phyloP scores from a whole-genome alignment of 2,888 invertebrate species.

The Epiperipatus broadwayi region DNA sequence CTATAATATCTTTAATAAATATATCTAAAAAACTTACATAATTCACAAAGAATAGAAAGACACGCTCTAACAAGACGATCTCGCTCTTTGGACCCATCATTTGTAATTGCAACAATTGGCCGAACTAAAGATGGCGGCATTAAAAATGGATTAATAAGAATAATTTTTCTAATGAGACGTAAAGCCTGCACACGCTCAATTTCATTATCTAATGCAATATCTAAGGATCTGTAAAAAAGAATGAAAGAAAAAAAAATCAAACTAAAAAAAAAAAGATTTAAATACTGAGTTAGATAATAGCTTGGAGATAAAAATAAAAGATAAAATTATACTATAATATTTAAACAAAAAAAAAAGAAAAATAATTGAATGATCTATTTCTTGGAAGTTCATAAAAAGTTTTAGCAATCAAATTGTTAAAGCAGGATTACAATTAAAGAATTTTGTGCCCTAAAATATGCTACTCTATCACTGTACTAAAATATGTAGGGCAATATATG shows the following conservation, averaged over 20 bases:
- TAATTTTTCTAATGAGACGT: conserved; percentile 53
- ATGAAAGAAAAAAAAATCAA: conserved; percentile 16
- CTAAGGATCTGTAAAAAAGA: conserved; percentile 50
- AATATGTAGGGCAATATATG: too few relatives aligned
- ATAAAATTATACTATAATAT: too few relatives aligned
- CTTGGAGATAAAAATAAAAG: background rate
- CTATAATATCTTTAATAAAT: too few relatives aligned
- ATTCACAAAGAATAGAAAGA: conserved; percentile 67
- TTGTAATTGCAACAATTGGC: conserved; percentile 60
- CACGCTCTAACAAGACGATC: conserved; percentile 66
- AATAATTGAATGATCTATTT: too few relatives aligned
- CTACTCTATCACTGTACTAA: too few relatives aligned
- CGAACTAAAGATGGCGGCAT: conserved; percentile 57
- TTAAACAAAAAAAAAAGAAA: too few relatives aligned
- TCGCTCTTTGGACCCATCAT: conserved; percentile 54
- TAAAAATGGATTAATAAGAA: conserved; percentile 41
- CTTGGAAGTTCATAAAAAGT: too few relatives aligned
- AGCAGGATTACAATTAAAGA: too few relatives aligned
- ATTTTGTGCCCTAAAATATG: too few relatives aligned
- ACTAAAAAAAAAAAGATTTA: background rate
- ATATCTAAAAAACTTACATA: conserved; percentile 40
- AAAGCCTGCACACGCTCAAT: conserved; percentile 71
- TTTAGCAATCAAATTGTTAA: too few relatives aligned
- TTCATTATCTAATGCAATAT: conserved; percentile 60
- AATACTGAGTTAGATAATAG: background rate